Percentiles rank a stretch among this genome's conserved stretches.
Evolutionary conservation across 2,797 vertebrate species (phyloP).

Genomic region (Falco columbarius): DNA sequence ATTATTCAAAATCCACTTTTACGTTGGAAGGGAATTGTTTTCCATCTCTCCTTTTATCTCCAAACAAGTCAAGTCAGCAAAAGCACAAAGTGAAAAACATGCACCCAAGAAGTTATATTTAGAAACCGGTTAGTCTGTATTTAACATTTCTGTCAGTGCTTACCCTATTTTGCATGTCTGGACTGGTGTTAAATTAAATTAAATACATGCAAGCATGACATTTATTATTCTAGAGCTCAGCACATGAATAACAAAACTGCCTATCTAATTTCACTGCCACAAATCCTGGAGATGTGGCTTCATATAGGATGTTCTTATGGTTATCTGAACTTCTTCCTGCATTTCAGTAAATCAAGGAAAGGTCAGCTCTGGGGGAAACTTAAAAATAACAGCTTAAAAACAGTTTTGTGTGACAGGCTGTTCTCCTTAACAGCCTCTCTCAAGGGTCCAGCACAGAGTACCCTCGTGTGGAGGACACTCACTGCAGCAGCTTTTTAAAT

Average conservation of each 20-base stretch:
- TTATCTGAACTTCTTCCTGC: conserved; percentile 30
- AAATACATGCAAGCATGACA: conserved; percentile 66
- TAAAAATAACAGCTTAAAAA: conserved; percentile 10
- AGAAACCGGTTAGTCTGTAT: conserved; percentile 61
- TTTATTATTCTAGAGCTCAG: conserved; percentile 60
- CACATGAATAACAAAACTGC: conserved; percentile 32
- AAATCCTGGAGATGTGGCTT: conserved; percentile 22
- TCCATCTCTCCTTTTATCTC: conserved; percentile 48
- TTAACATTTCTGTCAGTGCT: conserved; percentile 71
- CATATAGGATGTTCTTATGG: conserved; percentile 29
- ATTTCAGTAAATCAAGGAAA: conserved; percentile 37
- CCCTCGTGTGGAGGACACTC: background rate
- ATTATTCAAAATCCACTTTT: conserved; percentile 38
- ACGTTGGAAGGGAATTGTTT: conserved; percentile 28
- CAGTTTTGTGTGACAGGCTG: background rate
- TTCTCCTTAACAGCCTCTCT: background rate
- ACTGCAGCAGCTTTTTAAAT: background rate
- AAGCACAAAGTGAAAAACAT: conserved; percentile 58
- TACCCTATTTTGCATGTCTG: conserved; percentile 71
- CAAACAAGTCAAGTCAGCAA: conserved; percentile 69
- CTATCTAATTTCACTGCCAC: conserved; percentile 36
- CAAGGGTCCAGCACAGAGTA: background rate
- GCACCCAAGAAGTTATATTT: conserved; percentile 65
- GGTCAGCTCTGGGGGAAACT: background rate
- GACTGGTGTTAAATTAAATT: conserved; percentile 71